Percentiles rank a stretch among this genome's conserved stretches.
These are phyloP conservation scores for Prionace glauca DNA, from an alignment of 2,797 vertebrate species.

Conservation along the genomic window DNA sequence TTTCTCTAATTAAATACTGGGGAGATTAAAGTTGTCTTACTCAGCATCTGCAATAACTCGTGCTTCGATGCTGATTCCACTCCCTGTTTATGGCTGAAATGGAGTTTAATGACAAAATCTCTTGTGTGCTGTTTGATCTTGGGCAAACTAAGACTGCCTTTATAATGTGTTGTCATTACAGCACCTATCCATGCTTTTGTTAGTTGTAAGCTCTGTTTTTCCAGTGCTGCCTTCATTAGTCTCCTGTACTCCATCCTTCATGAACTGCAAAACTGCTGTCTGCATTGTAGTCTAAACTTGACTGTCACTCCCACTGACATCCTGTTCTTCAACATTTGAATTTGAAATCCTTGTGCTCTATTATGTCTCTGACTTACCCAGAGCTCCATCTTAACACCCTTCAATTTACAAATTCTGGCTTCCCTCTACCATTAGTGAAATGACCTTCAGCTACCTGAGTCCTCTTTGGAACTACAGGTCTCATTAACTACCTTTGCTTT, in stretches of 20 bases:
- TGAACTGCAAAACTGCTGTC: neutral
- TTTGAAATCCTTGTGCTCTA: neutral
- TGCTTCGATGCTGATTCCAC: neutral
- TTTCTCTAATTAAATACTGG: neutral
- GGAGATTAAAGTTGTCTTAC: neutral
- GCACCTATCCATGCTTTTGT: neutral
- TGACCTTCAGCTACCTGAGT: neutral
- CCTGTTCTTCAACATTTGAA: neutral
- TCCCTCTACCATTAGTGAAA: neutral
- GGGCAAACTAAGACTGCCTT: neutral
- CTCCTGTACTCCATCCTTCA: neutral
- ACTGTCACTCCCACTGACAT: neutral
- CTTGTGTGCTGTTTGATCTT: neutral
- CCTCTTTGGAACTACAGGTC: neutral
- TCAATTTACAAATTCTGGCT: neutral
- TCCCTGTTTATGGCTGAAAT: neutral
- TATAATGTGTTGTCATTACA: neutral
- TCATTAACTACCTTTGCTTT: neutral
- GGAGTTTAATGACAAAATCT: neutral
- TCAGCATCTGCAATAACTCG: neutral
- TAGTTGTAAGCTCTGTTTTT: neutral
- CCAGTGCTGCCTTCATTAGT: neutral
- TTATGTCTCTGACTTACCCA: neutral
- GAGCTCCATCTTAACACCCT: neutral
- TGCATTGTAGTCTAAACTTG: neutral